A percentile compares a stretch with the other conserved stretches of the same genome.
phyloP scores from a whole-genome alignment of 1,140 invertebrate genomes.

The Drosophila oshimai region DNA sequence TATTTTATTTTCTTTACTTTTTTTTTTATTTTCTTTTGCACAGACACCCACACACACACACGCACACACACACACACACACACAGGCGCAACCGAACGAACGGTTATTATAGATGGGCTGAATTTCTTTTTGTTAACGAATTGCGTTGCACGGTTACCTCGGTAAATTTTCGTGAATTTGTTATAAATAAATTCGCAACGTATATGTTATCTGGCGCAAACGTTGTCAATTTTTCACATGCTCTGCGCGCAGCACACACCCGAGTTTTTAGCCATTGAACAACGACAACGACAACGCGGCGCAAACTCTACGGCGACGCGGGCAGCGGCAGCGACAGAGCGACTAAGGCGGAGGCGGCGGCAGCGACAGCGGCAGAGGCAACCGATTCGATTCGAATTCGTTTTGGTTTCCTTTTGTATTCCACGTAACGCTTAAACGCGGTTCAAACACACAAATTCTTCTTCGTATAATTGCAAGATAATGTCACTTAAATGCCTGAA shows the following conservation, averaged over 20 bases:
- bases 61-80: conserved; percentile 12
- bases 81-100: not conserved
- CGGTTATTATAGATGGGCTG: not conserved
- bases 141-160: conserved; percentile 66
- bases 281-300: conserved; percentile 55
- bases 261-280: conserved; percentile 73
- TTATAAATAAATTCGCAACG: conserved; percentile 73
- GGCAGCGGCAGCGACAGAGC: conserved; percentile 19
- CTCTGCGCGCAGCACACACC: conserved; percentile 69
- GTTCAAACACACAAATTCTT: not conserved
- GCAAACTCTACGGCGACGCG: conserved; percentile 22
- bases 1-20: conserved; percentile 1
- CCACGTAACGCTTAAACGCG: not conserved
- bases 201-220: conserved; percentile 46
- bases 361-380: not conserved
- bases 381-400: too few relatives aligned
- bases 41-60: conserved; percentile 11
- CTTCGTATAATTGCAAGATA: too few relatives aligned
- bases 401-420: not conserved
- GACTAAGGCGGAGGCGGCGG: not conserved
- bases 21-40: not conserved
- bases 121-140: conserved; percentile 18
- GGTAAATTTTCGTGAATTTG: conserved; percentile 49
- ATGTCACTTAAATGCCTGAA: too few relatives aligned
- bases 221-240: conserved; percentile 69